A percentile compares a stretch with the other conserved stretches of the same genome.
phyloP scores from a whole-genome alignment of 2,888 invertebrate genomes.

The Mellilla xanthometata region DNA sequence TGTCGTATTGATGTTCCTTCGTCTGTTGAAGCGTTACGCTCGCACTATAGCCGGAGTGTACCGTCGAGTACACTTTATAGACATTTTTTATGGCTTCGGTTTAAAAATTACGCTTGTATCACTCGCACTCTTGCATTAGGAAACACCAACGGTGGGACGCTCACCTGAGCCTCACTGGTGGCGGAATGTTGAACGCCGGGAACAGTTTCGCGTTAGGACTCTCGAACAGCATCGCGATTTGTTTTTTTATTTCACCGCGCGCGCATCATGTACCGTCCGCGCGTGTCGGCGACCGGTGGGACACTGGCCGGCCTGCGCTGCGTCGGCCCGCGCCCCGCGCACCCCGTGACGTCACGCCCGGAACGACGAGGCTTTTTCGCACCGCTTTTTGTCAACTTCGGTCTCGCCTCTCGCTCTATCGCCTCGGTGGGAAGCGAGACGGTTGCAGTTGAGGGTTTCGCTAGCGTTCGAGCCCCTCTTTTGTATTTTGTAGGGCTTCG shows the following conservation, averaged over 20 bases:
- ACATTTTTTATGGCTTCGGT: conserved; percentile 57
- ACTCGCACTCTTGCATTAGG: conserved; percentile 40
- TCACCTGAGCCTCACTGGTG: conserved; percentile 84
- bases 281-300: conserved; percentile 63
- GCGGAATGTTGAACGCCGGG: conserved; percentile 87
- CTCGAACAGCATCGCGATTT: conserved; percentile 86
- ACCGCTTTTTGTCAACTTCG: conserved; percentile 35
- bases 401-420: conserved; percentile 36
- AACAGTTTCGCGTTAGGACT: conserved; percentile 87
- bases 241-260: conserved; percentile 68
- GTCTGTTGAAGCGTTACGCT: conserved; percentile 51
- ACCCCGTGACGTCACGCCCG: conserved; percentile 69
- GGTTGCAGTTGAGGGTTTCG: conserved; percentile 30
- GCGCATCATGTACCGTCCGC: conserved; percentile 63
- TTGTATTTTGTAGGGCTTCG: conserved; percentile 46
- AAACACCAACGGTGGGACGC: conserved; percentile 31
- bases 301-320: conserved; percentile 53
- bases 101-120: conserved; percentile 50
- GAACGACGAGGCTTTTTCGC: conserved; percentile 54
- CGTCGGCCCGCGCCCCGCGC: conserved; percentile 40
- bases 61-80: conserved; percentile 55
- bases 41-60: conserved; percentile 49
- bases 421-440: conserved; percentile 33
- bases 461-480: conserved; percentile 39
- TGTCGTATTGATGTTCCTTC: conserved; percentile 64